Base-by-base conservation (phyloP, 2,797 vertebrate species). In the Aplochiton taeniatus region DNA sequence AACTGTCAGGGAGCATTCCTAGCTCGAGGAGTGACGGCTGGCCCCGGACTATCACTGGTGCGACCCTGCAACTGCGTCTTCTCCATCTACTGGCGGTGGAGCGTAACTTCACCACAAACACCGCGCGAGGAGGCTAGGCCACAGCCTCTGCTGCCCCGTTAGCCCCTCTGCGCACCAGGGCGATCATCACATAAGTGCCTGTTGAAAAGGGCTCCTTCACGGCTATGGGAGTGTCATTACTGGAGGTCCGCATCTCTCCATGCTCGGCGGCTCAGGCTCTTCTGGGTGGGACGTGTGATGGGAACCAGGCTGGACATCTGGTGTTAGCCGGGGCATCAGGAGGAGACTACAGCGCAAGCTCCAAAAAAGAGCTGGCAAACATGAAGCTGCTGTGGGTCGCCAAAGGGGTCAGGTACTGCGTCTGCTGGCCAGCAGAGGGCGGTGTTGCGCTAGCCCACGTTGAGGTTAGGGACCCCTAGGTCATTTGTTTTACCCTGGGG, bases 231-330 rank as follows among this genome's bases (percentile, higher is more conserved):
- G 58, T 61, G 70, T 76, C 77, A 74, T 78, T 81, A 81, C 69
- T 47, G 69, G 41, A 43, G 68, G 64, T 65, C 58, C 77, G 63
- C 70, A 74, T 79, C 58, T 72, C 74, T 78, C 81, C 79, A 79
- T 73, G 70, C 60, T 61, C 47, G 10, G 56, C 51, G 53, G 69
- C 63, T 69, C 49, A 19, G 52, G 64, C 75, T 78, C 63, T 9
- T 54, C 52, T 11, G 16, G 41, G n/a, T 66, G 66, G 63, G 50
- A 52, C 76, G 83, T 80, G 73, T 58, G 73, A 88, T 77, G 75
- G 78, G 71, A 83, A 81, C 59, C 81, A 82, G 78, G 62, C 81
- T 75, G 82, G 84, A 84, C 84, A 85, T 85, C 82, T 87, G 86
- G 67, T 73, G 69, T 74, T 77, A 83, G 82, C 75, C 86, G 82